Conservation (phyloP, 2,888 invertebrate species). For the Meteorus colon region DNA sequence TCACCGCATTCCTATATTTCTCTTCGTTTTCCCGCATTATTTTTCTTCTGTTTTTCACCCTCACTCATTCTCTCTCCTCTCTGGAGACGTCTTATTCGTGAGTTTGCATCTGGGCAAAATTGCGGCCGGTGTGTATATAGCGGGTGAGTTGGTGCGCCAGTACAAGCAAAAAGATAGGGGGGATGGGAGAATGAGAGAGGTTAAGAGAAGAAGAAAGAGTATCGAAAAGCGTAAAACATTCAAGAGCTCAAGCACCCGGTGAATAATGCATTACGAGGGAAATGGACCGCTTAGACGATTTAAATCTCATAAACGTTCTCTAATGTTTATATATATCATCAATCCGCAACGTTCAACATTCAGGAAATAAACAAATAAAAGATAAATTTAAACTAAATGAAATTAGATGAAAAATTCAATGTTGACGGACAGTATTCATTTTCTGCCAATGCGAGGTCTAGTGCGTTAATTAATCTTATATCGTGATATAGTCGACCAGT, state of each 20-base stretch:
- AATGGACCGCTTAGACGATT: slow-evolving; percentile 72
- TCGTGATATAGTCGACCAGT: too few relatives aligned
- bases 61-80: slow-evolving; percentile 1
- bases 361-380: background rate
- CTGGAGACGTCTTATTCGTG: slow-evolving; percentile 24
- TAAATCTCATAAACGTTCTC: slow-evolving; percentile 70
- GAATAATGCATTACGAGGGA: slow-evolving; percentile 70
- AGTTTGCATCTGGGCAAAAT: slow-evolving; percentile 38
- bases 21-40: slow-evolving; percentile 41
- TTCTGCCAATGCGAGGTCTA: background rate
- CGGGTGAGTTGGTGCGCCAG: slow-evolving; percentile 21
- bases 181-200: slow-evolving; percentile 34
- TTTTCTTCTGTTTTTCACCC: slow-evolving; percentile 29
- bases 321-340: slow-evolving; percentile 19
- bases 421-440: background rate
- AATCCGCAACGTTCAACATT: background rate
- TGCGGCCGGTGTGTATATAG: background rate
- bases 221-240: slow-evolving; percentile 64
- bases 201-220: slow-evolving; percentile 46
- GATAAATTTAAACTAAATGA: background rate
- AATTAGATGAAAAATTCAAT: background rate
- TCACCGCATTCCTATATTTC: slow-evolving; percentile 47
- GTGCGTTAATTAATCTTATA: background rate
- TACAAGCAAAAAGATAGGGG: slow-evolving; percentile 16
- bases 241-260: slow-evolving; percentile 62